Evolutionary conservation across 64 coral and sea anemone species (phyloP).

Genomic region (Dendronephthya gigantea): DNA sequence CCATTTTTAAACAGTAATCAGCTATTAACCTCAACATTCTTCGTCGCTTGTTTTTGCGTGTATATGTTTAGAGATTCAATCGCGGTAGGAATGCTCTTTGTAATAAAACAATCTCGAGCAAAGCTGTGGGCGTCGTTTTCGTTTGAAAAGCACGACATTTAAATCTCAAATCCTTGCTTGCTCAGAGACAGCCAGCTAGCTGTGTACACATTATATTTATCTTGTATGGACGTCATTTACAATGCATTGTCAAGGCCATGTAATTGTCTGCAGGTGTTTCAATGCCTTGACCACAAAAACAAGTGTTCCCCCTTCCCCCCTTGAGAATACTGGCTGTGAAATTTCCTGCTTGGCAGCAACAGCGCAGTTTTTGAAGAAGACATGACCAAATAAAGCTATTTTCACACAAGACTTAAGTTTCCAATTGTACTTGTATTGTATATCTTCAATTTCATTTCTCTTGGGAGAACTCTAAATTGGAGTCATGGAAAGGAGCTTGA

Average conservation of each 20-base stretch:
- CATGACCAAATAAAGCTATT: too few relatives aligned
- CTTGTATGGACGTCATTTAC: neutral
- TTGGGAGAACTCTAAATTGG: too few relatives aligned
- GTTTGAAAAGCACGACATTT: neutral
- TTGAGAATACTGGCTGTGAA: too few relatives aligned
- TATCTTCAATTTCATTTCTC: too few relatives aligned
- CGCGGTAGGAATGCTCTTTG: neutral
- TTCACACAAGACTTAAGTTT: too few relatives aligned
- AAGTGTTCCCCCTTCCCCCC: neutral
- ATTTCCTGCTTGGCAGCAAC: too few relatives aligned
- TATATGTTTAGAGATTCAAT: neutral
- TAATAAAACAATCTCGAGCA: neutral
- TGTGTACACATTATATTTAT: neutral
- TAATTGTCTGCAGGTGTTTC: neutral
- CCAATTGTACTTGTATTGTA: too few relatives aligned
- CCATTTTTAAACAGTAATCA: neutral
- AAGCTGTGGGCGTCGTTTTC: neutral
- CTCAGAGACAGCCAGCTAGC: neutral
- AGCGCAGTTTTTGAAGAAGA: too few relatives aligned
- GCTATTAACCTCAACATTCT: neutral
- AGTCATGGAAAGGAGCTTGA: too few relatives aligned
- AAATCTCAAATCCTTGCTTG: neutral
- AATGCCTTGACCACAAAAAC: neutral
- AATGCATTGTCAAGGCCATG: neutral
- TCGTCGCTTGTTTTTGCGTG: neutral